Base-by-base conservation (phyloP, 2,797 vertebrate species). In the Macroramphosus scolopax region DNA sequence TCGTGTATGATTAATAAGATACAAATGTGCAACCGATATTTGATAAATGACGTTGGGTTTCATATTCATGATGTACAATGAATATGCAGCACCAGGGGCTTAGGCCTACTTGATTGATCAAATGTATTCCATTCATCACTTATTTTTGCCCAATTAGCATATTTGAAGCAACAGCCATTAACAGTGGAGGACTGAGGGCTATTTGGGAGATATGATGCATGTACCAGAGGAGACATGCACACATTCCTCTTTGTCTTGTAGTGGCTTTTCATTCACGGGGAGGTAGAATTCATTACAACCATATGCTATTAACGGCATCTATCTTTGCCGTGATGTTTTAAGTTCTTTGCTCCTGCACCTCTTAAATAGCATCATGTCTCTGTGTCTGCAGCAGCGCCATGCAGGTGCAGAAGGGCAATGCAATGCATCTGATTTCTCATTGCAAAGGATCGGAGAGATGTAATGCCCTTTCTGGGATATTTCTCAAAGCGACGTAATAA, bases 71-170 rank as follows among this genome's bases (percentile, higher is more conserved):
- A 84, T 83, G 85, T 75, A 79, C 84, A 77, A 87, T 88, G 84
- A 88, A 87, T 86, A 87, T 87, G 87, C 87, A 85, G 79, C 75
- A 82, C 76, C 77, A 54, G 81, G 72, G 78, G 82, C 81, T 82
- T 70, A 78, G 80, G 77, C 75, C 80, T 85, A 80, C 84, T 85
- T 86, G 85, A 86, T 87, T 88, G 83, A 88, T 86, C 85, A 87
- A 85, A 87, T 82, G 78, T 83, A 81, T 87, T 87, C 83, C 80
- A 85, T 86, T 87, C 79, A 86, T 88, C 85, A 88, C 81, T 72
- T 82, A 69, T 82, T 86, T 81, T 82, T 71, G 72, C 75, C 62
- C 83, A 81, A 88, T 88, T 87, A 84, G 77, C 84, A 88, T 86
- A 86, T 87, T 77, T 75, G 61, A 77, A 78, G 79, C 75, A 81